Base-by-base conservation (phyloP, 1,140 invertebrate species). In the Tetragonula clypearis region DNA sequence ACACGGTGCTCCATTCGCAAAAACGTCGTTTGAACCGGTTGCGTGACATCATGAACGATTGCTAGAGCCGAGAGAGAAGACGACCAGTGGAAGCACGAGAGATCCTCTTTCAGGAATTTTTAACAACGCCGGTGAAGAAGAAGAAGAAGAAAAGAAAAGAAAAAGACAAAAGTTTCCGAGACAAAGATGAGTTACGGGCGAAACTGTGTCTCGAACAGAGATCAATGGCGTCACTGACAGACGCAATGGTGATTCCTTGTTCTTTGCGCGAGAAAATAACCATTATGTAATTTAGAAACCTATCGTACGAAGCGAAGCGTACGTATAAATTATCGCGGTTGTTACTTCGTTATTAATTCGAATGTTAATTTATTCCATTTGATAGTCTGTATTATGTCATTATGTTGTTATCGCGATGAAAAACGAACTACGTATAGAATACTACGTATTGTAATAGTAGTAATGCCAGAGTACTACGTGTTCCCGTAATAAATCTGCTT, bases 101-200 rank as follows among this genome's bases (percentile, higher is more conserved):
- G 35, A 74, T 68, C 62, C 56, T 75, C 62, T 26, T 74, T 87
- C 74, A 76, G 19, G 73, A 15, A 30, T 30, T 30, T 75, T 56
- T 26, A 75, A n/a, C 14, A 55, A 75, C 12, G 21, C 21, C 19
- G 12, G 21, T 12, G 26, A 26, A 41, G 41, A 55, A 55, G 41
- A 41, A 6, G 41, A 49, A 8, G 41, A 14, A 9, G 19, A 69
- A 41, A 21, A 19, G 21, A 49, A 49, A 8, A 49, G 8, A 8
- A 49, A 49, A 49, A 8, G 41, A 49, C 41, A 17, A 19, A 35
- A 58, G 17, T 62, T n/a, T n/a, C 23, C 12, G n/a, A 62, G 55
- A 19, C 73, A 75, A 23, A 35, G 19, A 56, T 58, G 19, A 30
- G 35, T 58, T 12, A 49, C 21, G 9, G 5, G 19, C 35, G 21